Percentiles rank a stretch among this genome's conserved stretches.
Evolutionary conservation across 2,113 vertebrate genomes (phyloP).

Genomic region (Paraplagusia blochii): DNA sequence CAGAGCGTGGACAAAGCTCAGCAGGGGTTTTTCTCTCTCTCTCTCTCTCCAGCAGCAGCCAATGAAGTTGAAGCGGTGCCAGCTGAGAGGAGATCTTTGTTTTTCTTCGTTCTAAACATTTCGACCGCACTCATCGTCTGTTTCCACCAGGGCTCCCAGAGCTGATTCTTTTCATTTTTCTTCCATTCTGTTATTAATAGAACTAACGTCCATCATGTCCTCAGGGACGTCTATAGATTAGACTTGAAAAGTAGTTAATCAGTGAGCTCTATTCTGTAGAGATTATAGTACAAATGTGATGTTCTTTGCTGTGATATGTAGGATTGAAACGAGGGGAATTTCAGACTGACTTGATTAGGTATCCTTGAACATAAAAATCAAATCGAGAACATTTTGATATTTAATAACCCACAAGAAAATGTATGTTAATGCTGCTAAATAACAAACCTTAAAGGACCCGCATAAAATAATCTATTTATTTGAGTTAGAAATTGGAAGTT

Average conservation of each 20-base stretch:
- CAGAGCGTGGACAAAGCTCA: conserved; percentile 53
- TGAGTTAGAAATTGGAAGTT: too few species aligned
- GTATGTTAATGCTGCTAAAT: too few species aligned
- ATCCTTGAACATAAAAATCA: too few species aligned
- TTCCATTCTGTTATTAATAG: conserved; percentile 54
- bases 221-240: conserved; percentile 11
- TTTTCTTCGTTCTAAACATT: conserved; percentile 69
- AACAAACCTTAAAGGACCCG: too few species aligned
- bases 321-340: too few species aligned
- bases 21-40: conserved; percentile 59
- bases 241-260: background rate
- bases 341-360: too few species aligned
- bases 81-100: conserved; percentile 67
- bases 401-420: too few species aligned
- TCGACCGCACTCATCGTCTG: conserved; percentile 58
- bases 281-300: too few species aligned
- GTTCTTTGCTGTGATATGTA: too few species aligned
- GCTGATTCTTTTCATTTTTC: conserved; percentile 33
- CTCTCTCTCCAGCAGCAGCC: conserved; percentile 64
- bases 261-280: conserved; percentile 6
- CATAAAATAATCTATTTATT: too few species aligned
- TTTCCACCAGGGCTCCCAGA: conserved; percentile 43
- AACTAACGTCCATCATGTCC: conserved; percentile 35
- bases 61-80: conserved; percentile 68
- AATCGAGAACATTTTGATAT: too few species aligned